These are phyloP conservation scores for Anguilla japonica DNA, from an alignment of 2,113 vertebrate genomes.

Conservation along the genomic window DNA sequence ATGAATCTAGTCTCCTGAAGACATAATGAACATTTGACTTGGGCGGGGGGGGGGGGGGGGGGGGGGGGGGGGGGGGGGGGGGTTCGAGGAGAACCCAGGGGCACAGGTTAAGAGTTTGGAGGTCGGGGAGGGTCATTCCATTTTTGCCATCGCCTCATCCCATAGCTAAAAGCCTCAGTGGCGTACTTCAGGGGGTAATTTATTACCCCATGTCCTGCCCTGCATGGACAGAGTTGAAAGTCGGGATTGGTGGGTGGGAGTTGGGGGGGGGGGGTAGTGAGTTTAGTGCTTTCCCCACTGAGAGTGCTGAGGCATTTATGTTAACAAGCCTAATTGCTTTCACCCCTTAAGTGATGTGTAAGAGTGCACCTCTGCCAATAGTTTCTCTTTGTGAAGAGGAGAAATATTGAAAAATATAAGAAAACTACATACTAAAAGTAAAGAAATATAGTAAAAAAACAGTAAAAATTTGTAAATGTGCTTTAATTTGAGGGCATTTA, in stretches of 20 bases:
- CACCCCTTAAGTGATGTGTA: background rate
- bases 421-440: background rate
- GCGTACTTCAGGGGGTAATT: constrained; percentile 72
- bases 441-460: background rate
- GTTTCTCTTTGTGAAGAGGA: constrained; percentile 14
- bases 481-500: no score
- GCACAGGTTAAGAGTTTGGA: constrained; percentile 74
- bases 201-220: constrained; percentile 61
- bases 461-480: no score
- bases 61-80: constrained; percentile 48
- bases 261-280: constrained; percentile 27
- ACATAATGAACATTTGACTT: constrained; percentile 36
- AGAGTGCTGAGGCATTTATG: constrained; percentile 31
- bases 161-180: constrained; percentile 61
- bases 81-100: constrained; percentile 60
- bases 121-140: constrained; percentile 60
- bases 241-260: constrained; percentile 13
- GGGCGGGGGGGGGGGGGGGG: constrained; percentile 40
- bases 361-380: constrained; percentile 5
- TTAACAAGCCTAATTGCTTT: constrained; percentile 36
- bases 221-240: constrained; percentile 38
- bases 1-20: background rate
- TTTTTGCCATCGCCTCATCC: constrained; percentile 67
- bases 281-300: constrained; percentile 36
- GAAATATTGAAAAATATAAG: background rate